Percentiles rank a stretch among this genome's conserved stretches.
Evolutionary conservation across 2,797 vertebrate species (phyloP).

Genomic region (Helicolenus hilgendorfi): DNA sequence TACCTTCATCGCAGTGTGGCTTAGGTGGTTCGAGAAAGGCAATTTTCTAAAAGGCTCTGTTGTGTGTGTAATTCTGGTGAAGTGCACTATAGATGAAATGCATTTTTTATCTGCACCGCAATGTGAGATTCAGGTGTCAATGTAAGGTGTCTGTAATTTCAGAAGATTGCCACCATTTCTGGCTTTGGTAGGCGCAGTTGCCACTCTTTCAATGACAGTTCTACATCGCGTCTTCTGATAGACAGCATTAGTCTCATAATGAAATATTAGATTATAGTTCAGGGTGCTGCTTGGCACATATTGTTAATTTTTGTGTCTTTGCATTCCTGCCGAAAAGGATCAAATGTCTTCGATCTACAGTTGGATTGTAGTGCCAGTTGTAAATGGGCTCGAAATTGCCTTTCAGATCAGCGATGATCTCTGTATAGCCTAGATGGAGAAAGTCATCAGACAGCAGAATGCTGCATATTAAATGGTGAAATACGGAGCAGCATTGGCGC

Average conservation of each 20-base stretch:
- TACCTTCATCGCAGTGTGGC: not conserved
- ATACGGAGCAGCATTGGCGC: constrained; percentile 19
- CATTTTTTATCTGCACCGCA: constrained; percentile 4
- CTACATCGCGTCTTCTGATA: not conserved
- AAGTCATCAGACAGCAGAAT: constrained; percentile 48
- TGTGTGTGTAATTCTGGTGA: constrained; percentile 20
- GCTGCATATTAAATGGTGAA: constrained; percentile 44
- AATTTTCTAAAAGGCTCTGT: constrained; percentile 26
- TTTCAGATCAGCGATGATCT: constrained; percentile 56
- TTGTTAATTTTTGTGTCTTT: not conserved
- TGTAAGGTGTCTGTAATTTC: constrained; percentile 1
- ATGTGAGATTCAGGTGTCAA: constrained; percentile 9
- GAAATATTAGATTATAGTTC: not conserved
- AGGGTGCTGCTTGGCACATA: not conserved
- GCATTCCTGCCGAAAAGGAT: not conserved
- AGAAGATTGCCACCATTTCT: not conserved
- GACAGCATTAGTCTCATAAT: not conserved
- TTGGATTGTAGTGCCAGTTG: constrained; percentile 16
- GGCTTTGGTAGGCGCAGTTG: not conserved
- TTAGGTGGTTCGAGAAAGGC: not conserved
- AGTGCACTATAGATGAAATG: constrained; percentile 27
- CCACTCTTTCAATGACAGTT: not conserved
- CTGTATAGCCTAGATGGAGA: constrained; percentile 19
- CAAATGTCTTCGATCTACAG: constrained; percentile 27
- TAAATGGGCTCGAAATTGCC: constrained; percentile 52